These are phyloP conservation scores for Ochlodes sylvanus DNA, from an alignment of 2,888 invertebrate species.

Conservation along the genomic window DNA sequence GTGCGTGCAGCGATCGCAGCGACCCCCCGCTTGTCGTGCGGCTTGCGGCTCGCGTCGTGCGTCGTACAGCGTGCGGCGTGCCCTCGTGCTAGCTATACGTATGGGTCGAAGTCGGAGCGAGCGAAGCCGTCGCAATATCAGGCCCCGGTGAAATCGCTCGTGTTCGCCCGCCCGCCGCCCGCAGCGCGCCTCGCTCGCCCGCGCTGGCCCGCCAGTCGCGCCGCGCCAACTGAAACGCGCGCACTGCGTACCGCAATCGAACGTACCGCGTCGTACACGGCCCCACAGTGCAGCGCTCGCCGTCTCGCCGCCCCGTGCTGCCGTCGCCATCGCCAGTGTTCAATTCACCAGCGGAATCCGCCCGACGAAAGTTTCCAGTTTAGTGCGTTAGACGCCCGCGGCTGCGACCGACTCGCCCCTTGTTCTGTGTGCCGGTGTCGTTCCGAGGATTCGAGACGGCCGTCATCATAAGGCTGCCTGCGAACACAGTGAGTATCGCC, in stretches of 20 bases:
- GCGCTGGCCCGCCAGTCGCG: slow-evolving; percentile 83
- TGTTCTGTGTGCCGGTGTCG: slow-evolving; percentile 66
- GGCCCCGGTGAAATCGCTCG: slow-evolving; percentile 83
- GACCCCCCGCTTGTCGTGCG: slow-evolving; percentile 67
- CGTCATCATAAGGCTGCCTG: slow-evolving; percentile 84
- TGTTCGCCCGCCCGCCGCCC: slow-evolving; percentile 83
- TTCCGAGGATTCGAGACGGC: slow-evolving; percentile 78
- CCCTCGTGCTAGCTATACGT: slow-evolving; percentile 67
- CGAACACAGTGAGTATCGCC: slow-evolving; percentile 81
- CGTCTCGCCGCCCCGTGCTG: slow-evolving; percentile 31
- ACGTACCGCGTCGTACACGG: slow-evolving; percentile 50
- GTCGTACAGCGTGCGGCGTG: neutral
- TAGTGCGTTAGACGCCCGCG: slow-evolving; percentile 62
- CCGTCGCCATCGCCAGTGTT: too few relatives aligned
- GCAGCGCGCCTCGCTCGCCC: slow-evolving; percentile 84
- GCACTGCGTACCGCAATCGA: slow-evolving; percentile 79
- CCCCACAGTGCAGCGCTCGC: slow-evolving; percentile 53
- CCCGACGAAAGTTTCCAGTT: too few relatives aligned
- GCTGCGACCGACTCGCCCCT: slow-evolving; percentile 65
- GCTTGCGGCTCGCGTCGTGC: slow-evolving; percentile 2
- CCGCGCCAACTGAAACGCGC: slow-evolving; percentile 85
- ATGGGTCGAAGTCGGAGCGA: slow-evolving; percentile 71
- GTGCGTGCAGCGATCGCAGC: slow-evolving; percentile 73
- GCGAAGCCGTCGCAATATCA: slow-evolving; percentile 80
- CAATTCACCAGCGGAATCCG: too few relatives aligned